These are phyloP conservation scores for Coleophora flavipennella DNA, from an alignment of 2,888 invertebrate genomes.

Conservation along the genomic window DNA sequence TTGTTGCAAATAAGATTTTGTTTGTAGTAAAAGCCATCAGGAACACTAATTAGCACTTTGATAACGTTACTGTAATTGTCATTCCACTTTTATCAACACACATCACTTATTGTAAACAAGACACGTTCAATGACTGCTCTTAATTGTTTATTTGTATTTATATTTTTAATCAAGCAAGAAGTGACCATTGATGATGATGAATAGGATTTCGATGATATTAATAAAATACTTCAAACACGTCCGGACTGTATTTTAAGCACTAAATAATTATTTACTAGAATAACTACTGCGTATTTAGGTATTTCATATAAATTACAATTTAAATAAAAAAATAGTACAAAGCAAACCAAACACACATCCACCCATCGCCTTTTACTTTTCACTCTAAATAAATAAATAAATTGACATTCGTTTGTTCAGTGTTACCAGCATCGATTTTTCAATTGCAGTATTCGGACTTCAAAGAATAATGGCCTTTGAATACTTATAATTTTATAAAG, in stretches of 20 bases:
- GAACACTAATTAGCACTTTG: slow-evolving; percentile 9
- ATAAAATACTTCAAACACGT: slow-evolving; percentile 4
- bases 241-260: slow-evolving; percentile 10
- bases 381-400: slow-evolving; percentile 54
- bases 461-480: too few species aligned
- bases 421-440: too few species aligned
- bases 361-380: slow-evolving; percentile 56
- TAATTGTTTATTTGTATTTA: slow-evolving; percentile 5
- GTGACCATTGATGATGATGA: slow-evolving; percentile 7
- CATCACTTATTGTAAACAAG: slow-evolving; percentile 5
- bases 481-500: too few species aligned
- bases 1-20: slow-evolving; percentile 16
- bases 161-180: neutral
- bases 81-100: slow-evolving; percentile 2
- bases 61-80: slow-evolving; percentile 3
- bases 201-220: slow-evolving; percentile 1
- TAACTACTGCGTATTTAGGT: slow-evolving; percentile 19
- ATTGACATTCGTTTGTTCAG: slow-evolving; percentile 11
- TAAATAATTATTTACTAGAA: slow-evolving; percentile 9
- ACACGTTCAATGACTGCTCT: neutral
- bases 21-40: slow-evolving; percentile 27
- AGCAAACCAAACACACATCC: slow-evolving; percentile 58
- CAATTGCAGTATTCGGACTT: too few species aligned
- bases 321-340: slow-evolving; percentile 43
- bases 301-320: slow-evolving; percentile 15